Conservation (phyloP, 2,888 invertebrate genomes). For the Lordiphosa andalusiaca region DNA sequence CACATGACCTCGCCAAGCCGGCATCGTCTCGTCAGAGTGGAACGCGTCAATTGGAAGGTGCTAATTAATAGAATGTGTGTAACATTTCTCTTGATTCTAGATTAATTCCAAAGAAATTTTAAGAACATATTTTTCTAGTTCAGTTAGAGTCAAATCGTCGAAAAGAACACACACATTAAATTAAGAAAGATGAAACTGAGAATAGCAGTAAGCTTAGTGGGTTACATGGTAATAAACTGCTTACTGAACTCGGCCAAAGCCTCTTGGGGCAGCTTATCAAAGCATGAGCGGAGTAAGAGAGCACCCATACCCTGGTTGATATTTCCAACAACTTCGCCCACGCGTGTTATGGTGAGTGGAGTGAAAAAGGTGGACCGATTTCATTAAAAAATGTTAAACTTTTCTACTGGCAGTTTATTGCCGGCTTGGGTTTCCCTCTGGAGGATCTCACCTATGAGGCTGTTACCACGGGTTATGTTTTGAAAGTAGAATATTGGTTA, state of each 20-base stretch:
- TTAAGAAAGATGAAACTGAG: conserved; percentile 23
- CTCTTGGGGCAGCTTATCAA: conserved; percentile 46
- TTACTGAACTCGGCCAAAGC: conserved; percentile 7
- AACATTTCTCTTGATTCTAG: conserved; percentile 38
- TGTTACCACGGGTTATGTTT: conserved; percentile 77
- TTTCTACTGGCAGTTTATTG: conserved; percentile 68
- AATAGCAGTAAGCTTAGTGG: conserved; percentile 6
- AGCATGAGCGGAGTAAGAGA: conserved; percentile 53
- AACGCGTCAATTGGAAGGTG: conserved; percentile 52
- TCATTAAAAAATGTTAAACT: neutral
- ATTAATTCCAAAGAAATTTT: conserved; percentile 26
- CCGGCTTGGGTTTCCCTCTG: conserved; percentile 78
- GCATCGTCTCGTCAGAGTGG: conserved; percentile 8
- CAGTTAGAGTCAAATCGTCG: conserved; percentile 36
- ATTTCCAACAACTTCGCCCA: conserved; percentile 78
- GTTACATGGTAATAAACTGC: conserved; percentile 26
- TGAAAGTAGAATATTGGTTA: conserved; percentile 77
- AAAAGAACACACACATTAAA: conserved; percentile 11
- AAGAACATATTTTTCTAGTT: conserved; percentile 45
- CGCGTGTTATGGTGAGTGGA: conserved; percentile 72
- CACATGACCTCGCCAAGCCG: conserved; percentile 28
- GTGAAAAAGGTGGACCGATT: neutral
- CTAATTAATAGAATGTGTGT: conserved; percentile 62
- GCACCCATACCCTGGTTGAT: conserved; percentile 63
- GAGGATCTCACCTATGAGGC: conserved; percentile 74